Conservation (phyloP, 2,113 vertebrate species). For the Ciconia boyciana region DNA sequence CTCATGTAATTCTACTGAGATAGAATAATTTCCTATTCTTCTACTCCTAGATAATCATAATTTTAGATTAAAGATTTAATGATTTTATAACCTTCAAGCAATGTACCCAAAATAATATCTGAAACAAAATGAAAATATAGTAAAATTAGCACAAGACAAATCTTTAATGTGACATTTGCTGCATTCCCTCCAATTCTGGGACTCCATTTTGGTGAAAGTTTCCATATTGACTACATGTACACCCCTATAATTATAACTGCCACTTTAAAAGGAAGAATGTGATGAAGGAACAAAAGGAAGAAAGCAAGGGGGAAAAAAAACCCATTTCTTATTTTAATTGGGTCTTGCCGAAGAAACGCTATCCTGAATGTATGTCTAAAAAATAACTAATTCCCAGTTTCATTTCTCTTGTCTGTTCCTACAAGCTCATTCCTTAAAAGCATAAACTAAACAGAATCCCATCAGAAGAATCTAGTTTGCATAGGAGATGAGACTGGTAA, state of each 20-base stretch:
- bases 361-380: background rate
- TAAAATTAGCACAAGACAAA: background rate
- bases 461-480: slow-evolving; percentile 34
- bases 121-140: background rate
- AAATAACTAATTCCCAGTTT: background rate
- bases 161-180: background rate
- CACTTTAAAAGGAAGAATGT: background rate
- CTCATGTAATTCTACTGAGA: background rate
- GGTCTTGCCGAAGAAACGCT: background rate
- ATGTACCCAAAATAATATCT: background rate
- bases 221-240: background rate
- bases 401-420: background rate
- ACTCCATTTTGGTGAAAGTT: background rate
- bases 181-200: background rate
- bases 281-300: background rate
- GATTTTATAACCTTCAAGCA: slow-evolving; percentile 6
- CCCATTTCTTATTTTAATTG: slow-evolving; percentile 15
- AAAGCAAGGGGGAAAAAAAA: background rate
- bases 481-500: slow-evolving; percentile 4
- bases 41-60: background rate
- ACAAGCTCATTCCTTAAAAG: background rate
- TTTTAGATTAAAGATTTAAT: slow-evolving; percentile 19
- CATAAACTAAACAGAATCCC: background rate
- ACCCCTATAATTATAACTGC: background rate
- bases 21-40: background rate